These are phyloP conservation scores for Rhinogobius similis DNA, from an alignment of 2,113 vertebrate genomes.

Conservation along the genomic window DNA sequence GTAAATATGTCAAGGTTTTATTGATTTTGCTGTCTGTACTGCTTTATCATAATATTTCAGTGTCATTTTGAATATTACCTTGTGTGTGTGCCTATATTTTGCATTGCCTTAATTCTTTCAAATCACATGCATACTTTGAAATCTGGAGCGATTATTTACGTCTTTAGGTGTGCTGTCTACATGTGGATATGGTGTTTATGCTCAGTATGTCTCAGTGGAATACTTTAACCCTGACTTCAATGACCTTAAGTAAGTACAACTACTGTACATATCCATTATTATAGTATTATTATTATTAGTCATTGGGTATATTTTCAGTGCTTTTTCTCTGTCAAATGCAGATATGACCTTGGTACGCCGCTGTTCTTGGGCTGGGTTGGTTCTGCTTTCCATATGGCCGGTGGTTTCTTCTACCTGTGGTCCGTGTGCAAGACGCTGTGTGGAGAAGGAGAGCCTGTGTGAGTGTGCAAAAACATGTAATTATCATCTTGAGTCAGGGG, in stretches of 20 bases:
- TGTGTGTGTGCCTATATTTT: neutral
- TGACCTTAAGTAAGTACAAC: constrained; percentile 66
- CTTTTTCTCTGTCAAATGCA: constrained; percentile 11
- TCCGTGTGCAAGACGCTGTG: constrained; percentile 64
- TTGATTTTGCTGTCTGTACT: too few relatives aligned
- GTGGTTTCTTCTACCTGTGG: constrained; percentile 74
- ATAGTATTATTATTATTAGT: neutral
- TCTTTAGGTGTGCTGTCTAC: constrained; percentile 64
- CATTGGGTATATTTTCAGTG: neutral
- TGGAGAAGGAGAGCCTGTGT: constrained; percentile 43
- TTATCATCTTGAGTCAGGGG: neutral
- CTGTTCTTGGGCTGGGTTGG: constrained; percentile 81
- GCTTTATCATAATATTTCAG: too few relatives aligned
- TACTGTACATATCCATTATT: too few relatives aligned
- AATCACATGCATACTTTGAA: neutral
- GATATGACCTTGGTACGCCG: constrained; percentile 78
- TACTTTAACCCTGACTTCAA: constrained; percentile 56
- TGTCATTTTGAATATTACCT: too few relatives aligned
- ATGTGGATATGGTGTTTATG: constrained; percentile 73
- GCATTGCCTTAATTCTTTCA: neutral
- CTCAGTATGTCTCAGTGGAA: constrained; percentile 65
- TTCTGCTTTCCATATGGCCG: constrained; percentile 63
- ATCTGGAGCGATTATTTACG: neutral
- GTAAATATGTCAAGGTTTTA: constrained; percentile 41
- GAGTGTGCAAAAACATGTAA: constrained; percentile 35